Base-by-base conservation (phyloP, 2,888 invertebrate genomes). In the Chorisops tibialis region DNA sequence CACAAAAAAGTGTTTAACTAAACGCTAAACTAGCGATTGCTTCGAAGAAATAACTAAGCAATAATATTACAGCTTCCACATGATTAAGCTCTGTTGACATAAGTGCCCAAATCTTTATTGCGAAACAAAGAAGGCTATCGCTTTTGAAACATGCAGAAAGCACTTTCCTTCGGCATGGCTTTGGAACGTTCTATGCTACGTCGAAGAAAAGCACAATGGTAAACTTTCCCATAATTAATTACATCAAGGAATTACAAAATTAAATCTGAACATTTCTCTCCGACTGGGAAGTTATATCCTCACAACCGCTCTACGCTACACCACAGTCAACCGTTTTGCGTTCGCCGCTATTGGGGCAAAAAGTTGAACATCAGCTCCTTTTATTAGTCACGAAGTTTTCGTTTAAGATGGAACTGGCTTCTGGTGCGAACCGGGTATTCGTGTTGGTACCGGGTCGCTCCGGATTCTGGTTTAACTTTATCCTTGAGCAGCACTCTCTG, bases 221-320 rank as follows among this genome's bases (percentile, higher is more conserved):
- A 62, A 62, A 62, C 62, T 62, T 62, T 62, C 49, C 56, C 41
- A 37, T 62, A 62, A 62, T 62, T 62, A 62, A 62, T 62, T 62
- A 62, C 62, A 62, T 62, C 56, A 49, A 54, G 62, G 56, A 56
- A 62, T 62, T 62, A 62, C 62, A 56, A 56, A 62, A 62, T 62
- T 62, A 62, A 62, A 62, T 56, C 62, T 56, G 39, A 62, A 56
- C 62, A 47, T 47, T 47, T 22, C 22, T 19, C 47, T 47, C n/a
- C 22, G 47, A 19, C 21, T 47, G 19, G 47, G 47, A 22, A 47
- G 47, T 47, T 47, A 47, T 47, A 47, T 12, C 22, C 49, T 56
- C 39, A 39, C 50, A 30, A 39, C 49, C 50, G 22, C 30, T 21
- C 35, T 54, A 50, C 9, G 2, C 30, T 30, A 30, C 30, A 9